Percentiles rank a stretch among this genome's conserved stretches.
These are phyloP conservation scores for Tenthredo mesomela DNA, from an alignment of 2,888 invertebrate species.

Conservation along the genomic window DNA sequence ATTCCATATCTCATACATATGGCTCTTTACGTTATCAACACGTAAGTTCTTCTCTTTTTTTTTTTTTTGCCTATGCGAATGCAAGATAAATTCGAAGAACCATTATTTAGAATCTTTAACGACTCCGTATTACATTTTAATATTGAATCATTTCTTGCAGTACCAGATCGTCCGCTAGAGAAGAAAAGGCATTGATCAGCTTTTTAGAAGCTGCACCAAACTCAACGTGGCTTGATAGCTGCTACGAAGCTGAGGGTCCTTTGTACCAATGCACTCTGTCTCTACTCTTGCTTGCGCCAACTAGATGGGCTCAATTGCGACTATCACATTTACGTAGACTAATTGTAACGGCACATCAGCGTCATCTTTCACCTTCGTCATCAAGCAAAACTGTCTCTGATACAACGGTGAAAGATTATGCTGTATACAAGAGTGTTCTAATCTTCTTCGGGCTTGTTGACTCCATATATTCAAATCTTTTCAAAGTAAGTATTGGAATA, in stretches of 20 bases:
- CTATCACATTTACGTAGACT: slow-evolving; percentile 88
- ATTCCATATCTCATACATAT: slow-evolving; percentile 96
- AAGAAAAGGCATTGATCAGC: slow-evolving; percentile 87
- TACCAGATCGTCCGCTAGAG: slow-evolving; percentile 87
- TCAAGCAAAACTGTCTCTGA: slow-evolving; percentile 80
- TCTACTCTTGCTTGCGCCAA: slow-evolving; percentile 88
- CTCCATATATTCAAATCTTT: slow-evolving; percentile 90
- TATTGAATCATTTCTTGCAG: slow-evolving; percentile 74
- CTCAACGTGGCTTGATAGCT: slow-evolving; percentile 87
- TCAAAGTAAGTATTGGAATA: slow-evolving; percentile 83
- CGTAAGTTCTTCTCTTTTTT: slow-evolving; percentile 80
- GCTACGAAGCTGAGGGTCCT: slow-evolving; percentile 95
- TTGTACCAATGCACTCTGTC: slow-evolving; percentile 93
- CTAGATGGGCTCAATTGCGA: slow-evolving; percentile 87
- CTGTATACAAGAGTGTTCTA: slow-evolving; percentile 91
- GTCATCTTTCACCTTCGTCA: slow-evolving; percentile 84
- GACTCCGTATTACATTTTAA: background rate
- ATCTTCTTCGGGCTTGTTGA: slow-evolving; percentile 93
- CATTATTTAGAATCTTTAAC: slow-evolving; percentile 17
- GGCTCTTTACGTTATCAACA: slow-evolving; percentile 96
- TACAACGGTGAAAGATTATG: slow-evolving; percentile 83
- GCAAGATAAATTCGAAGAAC: background rate
- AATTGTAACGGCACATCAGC: slow-evolving; percentile 88
- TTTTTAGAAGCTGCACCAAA: slow-evolving; percentile 84
- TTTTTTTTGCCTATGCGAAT: background rate